Evolutionary conservation across 2,113 vertebrate species (phyloP).

Genomic region (Catharus bicknelli): DNA sequence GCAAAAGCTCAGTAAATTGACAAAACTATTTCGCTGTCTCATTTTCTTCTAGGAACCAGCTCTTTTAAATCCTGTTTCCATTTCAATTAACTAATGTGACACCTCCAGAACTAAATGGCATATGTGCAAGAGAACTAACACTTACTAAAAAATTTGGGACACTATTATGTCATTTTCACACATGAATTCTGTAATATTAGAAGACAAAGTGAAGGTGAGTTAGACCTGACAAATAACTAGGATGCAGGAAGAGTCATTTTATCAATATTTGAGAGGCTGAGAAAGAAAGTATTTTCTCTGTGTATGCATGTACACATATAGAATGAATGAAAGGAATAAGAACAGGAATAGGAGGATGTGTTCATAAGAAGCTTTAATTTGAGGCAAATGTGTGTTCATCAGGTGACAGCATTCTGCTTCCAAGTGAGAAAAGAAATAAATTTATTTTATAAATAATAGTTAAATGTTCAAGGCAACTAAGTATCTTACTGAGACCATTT

Average conservation of each 20-base stretch:
- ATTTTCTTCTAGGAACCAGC: neutral
- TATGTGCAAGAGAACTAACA: neutral
- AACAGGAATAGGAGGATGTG: neutral
- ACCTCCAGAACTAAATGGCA: neutral
- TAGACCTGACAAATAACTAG: neutral
- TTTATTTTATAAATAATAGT: slow-evolving; percentile 28
- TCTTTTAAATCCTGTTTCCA: neutral
- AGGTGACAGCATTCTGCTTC: neutral
- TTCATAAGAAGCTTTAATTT: neutral
- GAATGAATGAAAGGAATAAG: neutral
- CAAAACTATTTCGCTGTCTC: neutral
- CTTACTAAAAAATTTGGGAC: neutral
- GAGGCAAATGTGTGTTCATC: neutral
- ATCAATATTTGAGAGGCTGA: neutral
- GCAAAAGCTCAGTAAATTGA: neutral
- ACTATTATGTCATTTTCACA: neutral
- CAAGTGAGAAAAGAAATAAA: slow-evolving; percentile 31
- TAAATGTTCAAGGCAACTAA: slow-evolving; percentile 34
- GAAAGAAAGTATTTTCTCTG: neutral
- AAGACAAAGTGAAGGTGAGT: neutral
- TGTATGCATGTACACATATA: accelerated
- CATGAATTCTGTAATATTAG: neutral
- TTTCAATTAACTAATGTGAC: neutral
- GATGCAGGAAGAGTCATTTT: neutral
- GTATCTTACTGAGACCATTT: slow-evolving; percentile 44